Conservation (phyloP, 1,140 invertebrate genomes). For the Achatina immaculata region DNA sequence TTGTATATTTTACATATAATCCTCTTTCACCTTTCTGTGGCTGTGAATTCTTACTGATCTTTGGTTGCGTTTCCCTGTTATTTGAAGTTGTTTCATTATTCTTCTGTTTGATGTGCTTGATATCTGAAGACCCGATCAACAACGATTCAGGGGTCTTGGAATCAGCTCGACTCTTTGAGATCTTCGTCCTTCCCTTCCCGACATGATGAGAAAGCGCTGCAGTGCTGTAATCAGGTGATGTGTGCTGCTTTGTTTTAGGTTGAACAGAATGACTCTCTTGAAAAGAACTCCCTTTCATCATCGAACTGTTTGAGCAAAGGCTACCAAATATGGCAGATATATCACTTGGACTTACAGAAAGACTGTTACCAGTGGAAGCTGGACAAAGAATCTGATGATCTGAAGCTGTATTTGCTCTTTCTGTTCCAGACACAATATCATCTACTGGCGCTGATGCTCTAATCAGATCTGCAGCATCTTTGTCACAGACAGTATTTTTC, state of each 20-base stretch:
- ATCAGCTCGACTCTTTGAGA: background rate
- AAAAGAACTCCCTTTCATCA: background rate
- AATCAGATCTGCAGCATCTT: background rate
- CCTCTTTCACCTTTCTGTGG: background rate
- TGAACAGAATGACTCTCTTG: background rate
- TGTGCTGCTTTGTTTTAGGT: background rate
- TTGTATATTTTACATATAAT: background rate
- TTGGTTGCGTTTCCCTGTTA: no score
- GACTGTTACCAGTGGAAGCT: no score
- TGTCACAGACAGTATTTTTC: background rate
- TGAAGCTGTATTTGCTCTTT: background rate
- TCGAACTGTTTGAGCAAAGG: background rate
- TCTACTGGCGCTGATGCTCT: background rate
- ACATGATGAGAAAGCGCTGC: no score
- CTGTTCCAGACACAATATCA: background rate
- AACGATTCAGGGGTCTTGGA: background rate
- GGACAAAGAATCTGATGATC: no score
- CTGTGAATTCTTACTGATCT: no score
- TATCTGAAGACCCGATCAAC: slow-evolving; percentile 10
- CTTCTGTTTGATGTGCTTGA: background rate
- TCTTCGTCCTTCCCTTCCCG: no score
- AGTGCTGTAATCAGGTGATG: background rate
- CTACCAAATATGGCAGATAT: background rate
- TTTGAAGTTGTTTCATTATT: background rate
- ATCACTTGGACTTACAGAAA: background rate